Base-by-base conservation (phyloP, 2,888 invertebrate genomes). In the Epinotia ramella region DNA sequence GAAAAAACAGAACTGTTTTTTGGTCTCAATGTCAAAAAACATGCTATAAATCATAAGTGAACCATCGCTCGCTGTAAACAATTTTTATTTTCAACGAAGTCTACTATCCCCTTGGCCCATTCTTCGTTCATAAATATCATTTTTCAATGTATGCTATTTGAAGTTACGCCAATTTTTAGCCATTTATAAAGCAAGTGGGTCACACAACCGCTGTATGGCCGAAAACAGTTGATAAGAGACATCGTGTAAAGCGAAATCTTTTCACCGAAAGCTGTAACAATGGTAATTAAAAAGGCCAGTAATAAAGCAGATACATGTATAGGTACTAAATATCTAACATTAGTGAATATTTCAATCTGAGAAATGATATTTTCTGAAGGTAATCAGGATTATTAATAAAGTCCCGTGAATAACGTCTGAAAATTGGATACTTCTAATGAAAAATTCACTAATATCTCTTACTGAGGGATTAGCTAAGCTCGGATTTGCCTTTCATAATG, bases 1-100 rank as follows among this genome's bases (percentile, higher is more conserved):
- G 76, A 76, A 76, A 76, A 76, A 76, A 72, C 66, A 76, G 33
- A 70, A 56, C 67, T 40, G 67, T 76, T 72, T 70, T 62, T 76
- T 67, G 1, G 59, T 60, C 56, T 59, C 62, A 62, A 67, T 46
- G 67, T 57, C 76, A 76, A 57, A 71, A 56, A 76, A 72, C 33
- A 72, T 53, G 33, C 20, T 57, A 70, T 66, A 46, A 73, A 56
- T 69, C 33, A 76, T 72, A 53, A 46, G 56, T n/a, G n/a, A 56
- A 65, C 18, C 40, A 16, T 28, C 3, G 28, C 63, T 20, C n/a
- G 49, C 20, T 49, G 56, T 46, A 13, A 73, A 65, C 72, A 73
- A 65, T 65, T 66, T 53, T 66, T 56, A 59, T 65, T 70, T 70
- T 49, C 69, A 46, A 63, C 40, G 60, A 44, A 56, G 62, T 57